Evolutionary conservation across 2,797 vertebrate genomes (phyloP).

Genomic region (Pempheris klunzingeri): DNA sequence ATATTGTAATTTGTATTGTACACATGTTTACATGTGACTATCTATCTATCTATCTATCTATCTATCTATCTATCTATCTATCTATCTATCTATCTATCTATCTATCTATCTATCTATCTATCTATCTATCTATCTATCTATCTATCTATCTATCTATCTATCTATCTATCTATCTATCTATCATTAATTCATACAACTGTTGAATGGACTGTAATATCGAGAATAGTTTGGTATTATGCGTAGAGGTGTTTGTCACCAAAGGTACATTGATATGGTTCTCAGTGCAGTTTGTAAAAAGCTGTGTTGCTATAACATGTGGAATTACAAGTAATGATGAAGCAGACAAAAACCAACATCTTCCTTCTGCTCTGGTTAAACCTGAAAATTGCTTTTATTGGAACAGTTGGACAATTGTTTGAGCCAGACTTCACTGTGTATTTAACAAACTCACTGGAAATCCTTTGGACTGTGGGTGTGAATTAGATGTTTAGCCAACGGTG

Average conservation of each 20-base stretch:
- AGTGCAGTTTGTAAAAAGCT: constrained; percentile 12
- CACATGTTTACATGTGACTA: background rate
- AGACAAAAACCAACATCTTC: constrained; percentile 4
- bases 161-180: constrained; percentile 1
- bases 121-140: constrained; percentile 4
- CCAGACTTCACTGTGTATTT: constrained; percentile 7
- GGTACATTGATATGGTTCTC: background rate
- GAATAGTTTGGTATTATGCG: constrained; percentile 10
- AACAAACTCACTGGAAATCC: constrained; percentile 10
- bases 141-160: constrained; percentile 20
- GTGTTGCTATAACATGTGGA: background rate
- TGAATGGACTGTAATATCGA: background rate
- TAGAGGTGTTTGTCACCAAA: constrained; percentile 6
- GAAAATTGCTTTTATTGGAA: background rate
- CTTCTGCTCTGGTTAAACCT: constrained; percentile 4
- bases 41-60: background rate
- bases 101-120: constrained; percentile 6
- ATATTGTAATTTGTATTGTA: background rate
- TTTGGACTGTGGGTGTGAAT: constrained; percentile 26
- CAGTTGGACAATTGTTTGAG: constrained; percentile 11
- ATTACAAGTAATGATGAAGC: constrained; percentile 17
- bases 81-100: background rate
- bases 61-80: background rate
- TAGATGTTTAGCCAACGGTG: constrained; percentile 30
- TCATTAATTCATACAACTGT: background rate